phyloP scores from a whole-genome alignment of 2,797 vertebrate genomes.

The Sciurus vulgaris region DNA sequence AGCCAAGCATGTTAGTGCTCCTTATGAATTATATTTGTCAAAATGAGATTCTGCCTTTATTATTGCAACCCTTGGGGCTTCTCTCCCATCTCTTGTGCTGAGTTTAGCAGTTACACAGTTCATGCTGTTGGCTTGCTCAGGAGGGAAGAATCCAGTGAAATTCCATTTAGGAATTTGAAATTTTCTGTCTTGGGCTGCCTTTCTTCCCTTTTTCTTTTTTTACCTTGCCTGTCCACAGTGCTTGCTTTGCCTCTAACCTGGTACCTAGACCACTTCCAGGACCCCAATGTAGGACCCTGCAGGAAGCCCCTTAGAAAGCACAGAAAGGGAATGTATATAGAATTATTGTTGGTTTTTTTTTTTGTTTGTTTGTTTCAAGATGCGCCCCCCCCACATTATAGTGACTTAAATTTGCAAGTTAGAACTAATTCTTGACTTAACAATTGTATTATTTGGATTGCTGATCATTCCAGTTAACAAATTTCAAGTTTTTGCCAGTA shows the following conservation, averaged over 20 bases:
- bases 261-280: not conserved
- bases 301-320: not conserved
- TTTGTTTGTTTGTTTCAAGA: not conserved
- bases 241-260: not conserved
- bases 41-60: not conserved
- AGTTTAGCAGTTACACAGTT: not conserved
- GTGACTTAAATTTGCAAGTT: constrained; percentile 35
- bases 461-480: not conserved
- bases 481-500: constrained; percentile 33
- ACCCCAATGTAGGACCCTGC: not conserved
- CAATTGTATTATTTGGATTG: constrained; percentile 31
- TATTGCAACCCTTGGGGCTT: not conserved
- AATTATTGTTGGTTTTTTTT: not conserved
- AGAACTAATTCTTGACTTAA: constrained; percentile 2
- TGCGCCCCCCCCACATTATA: not conserved
- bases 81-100: not conserved
- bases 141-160: not conserved
- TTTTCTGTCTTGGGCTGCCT: not conserved
- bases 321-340: not conserved
- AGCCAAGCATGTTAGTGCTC: constrained; percentile 1
- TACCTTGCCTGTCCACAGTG: not conserved
- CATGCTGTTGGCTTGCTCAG: not conserved
- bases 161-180: not conserved
- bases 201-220: not conserved
- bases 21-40: not conserved